These are phyloP conservation scores for Eutrigla gurnardus DNA, from an alignment of 2,797 vertebrate species.

Conservation along the genomic window DNA sequence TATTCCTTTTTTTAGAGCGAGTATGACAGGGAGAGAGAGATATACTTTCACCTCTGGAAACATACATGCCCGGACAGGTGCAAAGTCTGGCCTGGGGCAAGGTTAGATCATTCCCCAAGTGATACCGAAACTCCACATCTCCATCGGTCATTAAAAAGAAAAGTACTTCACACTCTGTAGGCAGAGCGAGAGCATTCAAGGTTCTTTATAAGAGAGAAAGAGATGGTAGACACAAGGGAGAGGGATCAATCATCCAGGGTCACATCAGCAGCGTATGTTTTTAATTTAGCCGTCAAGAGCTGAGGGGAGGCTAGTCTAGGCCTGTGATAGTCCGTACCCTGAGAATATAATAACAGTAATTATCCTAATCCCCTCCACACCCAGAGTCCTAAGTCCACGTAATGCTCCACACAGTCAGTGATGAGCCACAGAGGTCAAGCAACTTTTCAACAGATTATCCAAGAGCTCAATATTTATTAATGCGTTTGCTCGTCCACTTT, in stretches of 20 bases:
- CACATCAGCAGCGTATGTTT: constrained; percentile 72
- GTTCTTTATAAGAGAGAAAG: constrained; percentile 36
- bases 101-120: constrained; percentile 74
- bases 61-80: constrained; percentile 84
- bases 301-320: constrained; percentile 58
- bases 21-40: constrained; percentile 53
- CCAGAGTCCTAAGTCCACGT: constrained; percentile 63
- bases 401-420: constrained; percentile 65
- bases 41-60: constrained; percentile 75
- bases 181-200: constrained; percentile 50
- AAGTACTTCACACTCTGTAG: constrained; percentile 53
- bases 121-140: constrained; percentile 70
- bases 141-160: constrained; percentile 66
- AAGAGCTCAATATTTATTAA: constrained; percentile 74
- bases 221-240: constrained; percentile 43
- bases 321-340: constrained; percentile 70
- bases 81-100: constrained; percentile 80
- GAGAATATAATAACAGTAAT: constrained; percentile 84
- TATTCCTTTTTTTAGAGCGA: constrained; percentile 56
- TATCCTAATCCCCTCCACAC: constrained; percentile 82
- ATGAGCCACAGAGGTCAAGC: constrained; percentile 79
- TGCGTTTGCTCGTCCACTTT: constrained; percentile 64
- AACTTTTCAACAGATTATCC: constrained; percentile 80
- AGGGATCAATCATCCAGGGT: constrained; percentile 74
- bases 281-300: constrained; percentile 83